Evolutionary conservation across 2,797 vertebrate genomes (phyloP), one percentile per base, ranked within the genome.

Genomic region (Malacoctenus gilli): DNA sequence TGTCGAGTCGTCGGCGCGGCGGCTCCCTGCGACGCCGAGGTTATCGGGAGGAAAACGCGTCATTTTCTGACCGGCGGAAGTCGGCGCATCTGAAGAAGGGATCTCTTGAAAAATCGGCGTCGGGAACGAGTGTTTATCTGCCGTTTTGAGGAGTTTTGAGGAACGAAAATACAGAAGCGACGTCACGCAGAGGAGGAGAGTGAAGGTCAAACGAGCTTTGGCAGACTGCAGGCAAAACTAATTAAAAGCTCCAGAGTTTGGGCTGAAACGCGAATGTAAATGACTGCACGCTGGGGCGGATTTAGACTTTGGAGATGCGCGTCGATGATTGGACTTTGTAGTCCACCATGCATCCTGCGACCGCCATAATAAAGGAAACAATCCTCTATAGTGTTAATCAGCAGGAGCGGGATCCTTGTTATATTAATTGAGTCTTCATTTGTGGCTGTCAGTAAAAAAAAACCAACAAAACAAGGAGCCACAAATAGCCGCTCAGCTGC

Each of bases 231-330:
- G 53, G 37, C 64, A 36, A 19, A 71, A 70, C 79, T 81, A 81
- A 86, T 85, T 87, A 86, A 79, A 80, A 85, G 57, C 78, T 76
- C 62, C 78, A 15, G 70, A 68, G 60, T 80, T 80, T 82, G 72
- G 56, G 46, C 59, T 60, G 63, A 59, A 82, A 81, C 46, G 59
- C 54, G 63, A 68, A 80, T 68, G 53, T 76, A 77, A 81, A 77
- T 63, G 73, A 65, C 64, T 31, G 52, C 72, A 75, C 38, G 41
- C 72, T 70, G 72, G 60, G 72, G 43, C 39, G 41, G 57, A 53
- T 76, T 82, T 62, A 59, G 37, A 60, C 50, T n/a, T n/a, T n/a
- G n/a, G n/a, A n/a, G n/a, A n/a, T n/a, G n/a, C n/a, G n/a, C 74
- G 77, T 71, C 56, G 62, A n/a, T n/a, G 55, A 74, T 52, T 68